Base-by-base conservation (phyloP, 2,797 vertebrate genomes). In the Sus cebifrons region DNA sequence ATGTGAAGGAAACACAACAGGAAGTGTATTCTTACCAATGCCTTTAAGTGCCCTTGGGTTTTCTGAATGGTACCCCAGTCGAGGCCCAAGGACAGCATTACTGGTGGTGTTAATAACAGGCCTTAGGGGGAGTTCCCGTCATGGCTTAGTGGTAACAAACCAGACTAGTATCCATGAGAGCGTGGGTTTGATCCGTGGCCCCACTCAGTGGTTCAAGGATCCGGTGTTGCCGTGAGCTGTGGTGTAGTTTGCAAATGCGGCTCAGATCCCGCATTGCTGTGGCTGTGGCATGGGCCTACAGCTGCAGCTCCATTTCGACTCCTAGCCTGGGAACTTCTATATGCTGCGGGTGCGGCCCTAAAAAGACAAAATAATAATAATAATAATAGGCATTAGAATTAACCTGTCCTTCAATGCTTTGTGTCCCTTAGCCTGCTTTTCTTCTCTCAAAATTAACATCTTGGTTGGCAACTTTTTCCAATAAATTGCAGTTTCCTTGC, bases 401-500 rank as follows among this genome's bases (percentile, higher is more conserved):
- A 79, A 56, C 29, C 27, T 64, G 54, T 32, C 64, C 54, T 81
- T 83, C 27, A 36, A 0, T 58, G 74, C n/a, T 54, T 79, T 21
- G 20, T 40, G 67, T 79, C 49, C 58, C 67, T 91, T 73, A 73
- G 81, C 67, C 36, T 82, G 23, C 18, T 81, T 65, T 91, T 67
- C 36, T 74, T 74, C 58, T 91, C 18, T 52, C 25, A 6, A 74
- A 95, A 60, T 95, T 67, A 65, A 91, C 49, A 49, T 58, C 60
- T 60, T 87, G 36, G 23, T 74, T 20, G 29, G 67, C 65, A 91
- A 8, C 10, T 81, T 81, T 91, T 82, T 25, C 44, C 9, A 52
- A n/a, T 74, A 95, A 91, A n/a, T 67, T 95, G 52, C 40, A n/a
- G 13, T 91, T 86, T 81, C 29, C 40, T 87, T 68, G 70, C 14